Evolutionary conservation across 1,140 invertebrate species (phyloP).

Genomic region (Trissolcus basalis): DNA sequence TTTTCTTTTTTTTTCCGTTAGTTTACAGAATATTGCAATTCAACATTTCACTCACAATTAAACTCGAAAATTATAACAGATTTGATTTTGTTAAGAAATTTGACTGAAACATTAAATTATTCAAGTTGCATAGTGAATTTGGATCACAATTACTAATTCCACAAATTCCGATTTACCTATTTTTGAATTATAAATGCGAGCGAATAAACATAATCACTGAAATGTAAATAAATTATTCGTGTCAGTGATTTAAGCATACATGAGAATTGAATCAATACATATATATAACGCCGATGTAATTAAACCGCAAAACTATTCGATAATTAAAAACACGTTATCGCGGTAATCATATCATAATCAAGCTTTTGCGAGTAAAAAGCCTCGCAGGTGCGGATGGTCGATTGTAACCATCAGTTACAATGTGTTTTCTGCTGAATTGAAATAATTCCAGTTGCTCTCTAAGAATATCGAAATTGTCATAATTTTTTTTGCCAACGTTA

Average conservation of each 20-base stretch:
- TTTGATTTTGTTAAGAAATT: too few relatives aligned
- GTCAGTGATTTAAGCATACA: constrained; percentile 2
- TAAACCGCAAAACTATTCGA: constrained; percentile 18
- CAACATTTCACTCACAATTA: too few relatives aligned
- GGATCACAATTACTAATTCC: too few relatives aligned
- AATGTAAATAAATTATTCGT: constrained; percentile 13
- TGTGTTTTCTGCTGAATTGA: constrained; percentile 3
- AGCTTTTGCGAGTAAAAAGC: constrained; percentile 3
- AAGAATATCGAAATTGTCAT: constrained; percentile 15
- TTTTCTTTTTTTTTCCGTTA: too few relatives aligned
- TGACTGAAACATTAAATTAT: too few relatives aligned
- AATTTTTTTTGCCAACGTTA: constrained; percentile 25
- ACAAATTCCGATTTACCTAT: too few relatives aligned
- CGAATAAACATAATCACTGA: constrained; percentile 1
- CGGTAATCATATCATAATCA: constrained; percentile 26
- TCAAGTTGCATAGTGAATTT: too few relatives aligned
- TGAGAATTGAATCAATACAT: too few relatives aligned
- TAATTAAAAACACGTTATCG: constrained; percentile 8
- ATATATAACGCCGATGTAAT: constrained; percentile 4
- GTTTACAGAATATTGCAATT: too few relatives aligned
- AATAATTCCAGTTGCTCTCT: constrained; percentile 16
- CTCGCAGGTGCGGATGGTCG: neutral
- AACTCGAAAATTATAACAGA: too few relatives aligned
- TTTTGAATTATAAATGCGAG: too few relatives aligned
- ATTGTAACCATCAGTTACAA: constrained; percentile 13